A percentile compares a stretch with the other conserved stretches of the same genome.
These are phyloP conservation scores for Apeira syringaria DNA, from an alignment of 2,888 invertebrate genomes.

Conservation along the genomic window DNA sequence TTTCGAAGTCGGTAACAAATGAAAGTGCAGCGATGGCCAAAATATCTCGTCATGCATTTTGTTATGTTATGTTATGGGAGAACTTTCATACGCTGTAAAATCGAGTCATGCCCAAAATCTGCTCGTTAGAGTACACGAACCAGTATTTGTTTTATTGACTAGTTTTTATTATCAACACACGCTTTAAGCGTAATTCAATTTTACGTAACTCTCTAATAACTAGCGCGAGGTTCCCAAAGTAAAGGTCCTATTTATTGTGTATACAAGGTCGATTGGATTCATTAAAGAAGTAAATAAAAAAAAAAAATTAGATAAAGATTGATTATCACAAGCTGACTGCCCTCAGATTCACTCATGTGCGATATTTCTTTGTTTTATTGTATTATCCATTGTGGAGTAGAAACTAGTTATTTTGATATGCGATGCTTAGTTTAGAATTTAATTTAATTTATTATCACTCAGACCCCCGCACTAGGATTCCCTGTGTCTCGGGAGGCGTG, in stretches of 20 bases:
- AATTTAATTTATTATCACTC: too few relatives aligned
- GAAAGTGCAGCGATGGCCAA: too few relatives aligned
- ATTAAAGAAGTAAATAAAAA: constrained; percentile 38
- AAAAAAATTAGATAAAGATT: too few relatives aligned
- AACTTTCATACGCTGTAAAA: not conserved
- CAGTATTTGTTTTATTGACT: constrained; percentile 58
- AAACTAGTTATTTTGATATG: too few relatives aligned
- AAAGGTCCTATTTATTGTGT: constrained; percentile 57
- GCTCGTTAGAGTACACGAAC: constrained; percentile 44
- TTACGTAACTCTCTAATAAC: constrained; percentile 65
- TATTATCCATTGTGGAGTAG: too few relatives aligned
- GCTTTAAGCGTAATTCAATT: constrained; percentile 49
- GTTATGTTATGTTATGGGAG: not conserved
- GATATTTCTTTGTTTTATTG: not conserved
- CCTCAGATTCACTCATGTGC: not conserved
- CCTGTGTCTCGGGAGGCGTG: too few relatives aligned
- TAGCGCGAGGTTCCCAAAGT: constrained; percentile 65
- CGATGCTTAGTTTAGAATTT: too few relatives aligned
- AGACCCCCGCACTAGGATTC: too few relatives aligned
- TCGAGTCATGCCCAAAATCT: constrained; percentile 36
- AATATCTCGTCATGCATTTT: not conserved
- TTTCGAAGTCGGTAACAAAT: too few relatives aligned
- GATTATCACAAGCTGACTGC: constrained; percentile 3
- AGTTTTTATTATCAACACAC: constrained; percentile 56
- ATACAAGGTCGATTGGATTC: constrained; percentile 58